A percentile compares a stretch with the other conserved stretches of the same genome.
phyloP scores from a whole-genome alignment of 2,113 vertebrate species.

The Osmerus mordax region DNA sequence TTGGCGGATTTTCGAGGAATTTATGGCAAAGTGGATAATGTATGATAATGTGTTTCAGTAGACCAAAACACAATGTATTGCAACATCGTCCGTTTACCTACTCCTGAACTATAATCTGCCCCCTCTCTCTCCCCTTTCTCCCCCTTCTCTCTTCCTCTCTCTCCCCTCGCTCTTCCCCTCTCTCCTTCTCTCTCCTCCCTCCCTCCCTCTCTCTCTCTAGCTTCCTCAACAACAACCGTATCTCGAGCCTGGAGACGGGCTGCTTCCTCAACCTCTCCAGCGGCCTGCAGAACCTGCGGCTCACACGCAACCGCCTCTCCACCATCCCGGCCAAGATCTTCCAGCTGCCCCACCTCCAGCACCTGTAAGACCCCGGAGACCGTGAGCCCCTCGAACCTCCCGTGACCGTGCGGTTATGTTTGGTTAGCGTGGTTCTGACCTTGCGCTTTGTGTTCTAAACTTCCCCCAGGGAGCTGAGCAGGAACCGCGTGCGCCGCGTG shows the following conservation, averaged over 20 bases:
- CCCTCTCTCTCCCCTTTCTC: too few species aligned
- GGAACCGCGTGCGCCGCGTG: constrained; percentile 87
- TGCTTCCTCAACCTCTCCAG: constrained; percentile 86
- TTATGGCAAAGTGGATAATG: too few species aligned
- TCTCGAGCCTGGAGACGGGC: constrained; percentile 83
- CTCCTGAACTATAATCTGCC: too few species aligned
- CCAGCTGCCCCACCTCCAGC: constrained; percentile 87
- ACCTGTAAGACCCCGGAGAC: constrained; percentile 78
- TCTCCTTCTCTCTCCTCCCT: not conserved
- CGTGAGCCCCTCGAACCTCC: too few species aligned
- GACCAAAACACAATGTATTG: too few species aligned
- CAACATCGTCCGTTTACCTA: too few species aligned
- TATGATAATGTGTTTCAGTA: too few species aligned
- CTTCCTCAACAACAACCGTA: constrained; percentile 87
- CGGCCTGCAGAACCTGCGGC: constrained; percentile 83
- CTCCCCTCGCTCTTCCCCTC: not conserved
- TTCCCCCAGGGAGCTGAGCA: constrained; percentile 82
- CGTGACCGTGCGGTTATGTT: not conserved
- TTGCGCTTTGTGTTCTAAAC: not conserved
- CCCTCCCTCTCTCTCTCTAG: constrained; percentile 64
- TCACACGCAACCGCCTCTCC: constrained; percentile 89
- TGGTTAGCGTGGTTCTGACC: not conserved
- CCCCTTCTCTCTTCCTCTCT: not conserved
- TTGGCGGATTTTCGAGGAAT: too few species aligned
- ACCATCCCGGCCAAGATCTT: constrained; percentile 90